Evolutionary conservation across 2,888 invertebrate species (phyloP), one percentile per base, ranked within the genome.

Genomic region (Sesia apiformis): DNA sequence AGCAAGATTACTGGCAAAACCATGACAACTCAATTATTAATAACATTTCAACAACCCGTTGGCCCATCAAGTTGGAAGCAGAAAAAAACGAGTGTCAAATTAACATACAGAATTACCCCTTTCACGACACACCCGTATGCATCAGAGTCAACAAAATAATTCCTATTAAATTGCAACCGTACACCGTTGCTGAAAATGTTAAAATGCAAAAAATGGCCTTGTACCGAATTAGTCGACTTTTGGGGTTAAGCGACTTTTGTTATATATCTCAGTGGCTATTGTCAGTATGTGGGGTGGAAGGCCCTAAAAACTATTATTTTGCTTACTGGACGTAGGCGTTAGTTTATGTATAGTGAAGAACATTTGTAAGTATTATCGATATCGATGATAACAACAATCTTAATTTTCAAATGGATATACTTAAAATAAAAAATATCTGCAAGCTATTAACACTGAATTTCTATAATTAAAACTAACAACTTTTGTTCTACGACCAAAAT

Each of bases 81-180:
- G 23, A 23, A 23, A 23, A 23, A 23, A 23, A 23, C 23, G 54
- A 55, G 60, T 58, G 60, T 64, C 66, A 65, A 72, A 74, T 74
- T 67, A 69, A 70, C 66, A 67, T 69, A 63, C 58, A 62, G 72
- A 72, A 76, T 74, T 72, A 74, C 72, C 72, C 71, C 69, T 74
- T 75, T 61, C 57, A 57, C 59, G 54, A 60, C 59, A 61, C 61
- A 67, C 65, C 66, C 69, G 66, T 60, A 63, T 61, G 62, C 66
- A 55, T 61, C 43, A 55, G 56, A 63, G 74, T 64, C 69, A 72
- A 76, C 65, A 67, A 63, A 67, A 70, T 66, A 67, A 68, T 70
- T 67, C 78, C 75, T 70, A 82, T 85, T 83, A 84, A 81, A 84
- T 76, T 71, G 85, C 70, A 83, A 85, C 84, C 73, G 66, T 72